Conservation (phyloP, 2,888 invertebrate genomes). For the Ommatoiulus sabulosus region DNA sequence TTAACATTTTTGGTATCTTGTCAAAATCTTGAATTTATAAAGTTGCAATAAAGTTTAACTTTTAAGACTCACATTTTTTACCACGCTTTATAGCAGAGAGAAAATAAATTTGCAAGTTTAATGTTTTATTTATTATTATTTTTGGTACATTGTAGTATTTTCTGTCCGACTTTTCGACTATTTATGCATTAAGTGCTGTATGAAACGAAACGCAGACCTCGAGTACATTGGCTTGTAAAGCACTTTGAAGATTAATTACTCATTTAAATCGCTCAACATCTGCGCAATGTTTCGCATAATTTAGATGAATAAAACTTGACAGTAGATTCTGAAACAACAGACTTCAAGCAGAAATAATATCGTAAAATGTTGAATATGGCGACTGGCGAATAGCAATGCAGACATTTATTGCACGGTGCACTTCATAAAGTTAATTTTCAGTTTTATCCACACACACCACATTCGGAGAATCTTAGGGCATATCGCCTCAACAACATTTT, state of each 20-base stretch:
- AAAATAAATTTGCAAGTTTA: not conserved
- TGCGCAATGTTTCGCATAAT: not conserved
- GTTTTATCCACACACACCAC: not conserved
- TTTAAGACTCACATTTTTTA: too few species aligned
- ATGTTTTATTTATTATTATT: not conserved
- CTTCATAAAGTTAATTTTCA: not conserved
- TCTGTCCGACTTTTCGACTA: not conserved
- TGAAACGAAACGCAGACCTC: not conserved
- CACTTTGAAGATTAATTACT: slow-evolving; percentile 7
- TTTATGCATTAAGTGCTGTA: not conserved
- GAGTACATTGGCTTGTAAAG: not conserved
- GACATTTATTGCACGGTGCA: not conserved
- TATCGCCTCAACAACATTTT: too few species aligned
- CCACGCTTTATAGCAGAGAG: too few species aligned
- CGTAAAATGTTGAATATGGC: not conserved
- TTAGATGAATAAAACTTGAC: slow-evolving; percentile 11
- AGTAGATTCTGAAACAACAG: too few species aligned
- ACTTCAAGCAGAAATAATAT: not conserved
- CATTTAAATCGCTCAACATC: slow-evolving; percentile 21
- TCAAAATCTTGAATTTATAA: too few species aligned
- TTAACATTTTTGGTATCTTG: too few species aligned
- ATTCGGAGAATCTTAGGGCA: too few species aligned
- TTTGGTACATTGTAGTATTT: not conserved
- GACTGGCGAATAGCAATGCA: not conserved
- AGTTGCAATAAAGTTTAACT: too few species aligned